A percentile compares a stretch with the other conserved stretches of the same genome.
phyloP scores from a whole-genome alignment of 2,888 invertebrate species.

The Hirtodrosophila cameraria region DNA sequence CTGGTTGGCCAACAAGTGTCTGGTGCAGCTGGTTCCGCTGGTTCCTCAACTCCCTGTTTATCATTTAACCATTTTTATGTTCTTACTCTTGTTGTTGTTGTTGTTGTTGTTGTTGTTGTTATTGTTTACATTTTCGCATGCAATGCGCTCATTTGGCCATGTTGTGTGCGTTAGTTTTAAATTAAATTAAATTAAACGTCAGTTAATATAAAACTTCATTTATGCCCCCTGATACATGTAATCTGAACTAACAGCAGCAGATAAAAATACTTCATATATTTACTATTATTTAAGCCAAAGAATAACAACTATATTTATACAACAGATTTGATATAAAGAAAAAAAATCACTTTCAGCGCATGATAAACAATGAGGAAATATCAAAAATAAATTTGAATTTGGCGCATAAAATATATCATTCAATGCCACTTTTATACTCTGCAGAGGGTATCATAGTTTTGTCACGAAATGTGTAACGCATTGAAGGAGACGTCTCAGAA shows the following conservation, averaged over 20 bases:
- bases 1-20: conserved; percentile 46
- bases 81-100: conserved; percentile 24
- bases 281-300: not conserved
- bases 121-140: conserved; percentile 61
- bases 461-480: no score
- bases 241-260: conserved; percentile 21
- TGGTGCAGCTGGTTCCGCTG: conserved; percentile 40
- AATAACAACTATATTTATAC: conserved; percentile 16
- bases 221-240: conserved; percentile 40
- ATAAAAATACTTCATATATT: not conserved
- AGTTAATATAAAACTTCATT: conserved; percentile 64
- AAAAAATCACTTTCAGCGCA: no score
- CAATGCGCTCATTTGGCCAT: conserved; percentile 48
- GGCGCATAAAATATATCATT: conserved; percentile 3
- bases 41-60: conserved; percentile 47
- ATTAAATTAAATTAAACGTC: conserved; percentile 76
- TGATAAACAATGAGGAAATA: not conserved
- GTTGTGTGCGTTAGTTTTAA: conserved; percentile 63
- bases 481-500: no score
- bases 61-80: conserved; percentile 43
- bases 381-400: not conserved
- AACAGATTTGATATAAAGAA: not conserved
- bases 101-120: conserved; percentile 2
- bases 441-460: no score
- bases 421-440: not conserved